Conservation (phyloP, 37 sponge, comb jelly and placozoan species). For the Chondrilla cf. caribensis region DNA sequence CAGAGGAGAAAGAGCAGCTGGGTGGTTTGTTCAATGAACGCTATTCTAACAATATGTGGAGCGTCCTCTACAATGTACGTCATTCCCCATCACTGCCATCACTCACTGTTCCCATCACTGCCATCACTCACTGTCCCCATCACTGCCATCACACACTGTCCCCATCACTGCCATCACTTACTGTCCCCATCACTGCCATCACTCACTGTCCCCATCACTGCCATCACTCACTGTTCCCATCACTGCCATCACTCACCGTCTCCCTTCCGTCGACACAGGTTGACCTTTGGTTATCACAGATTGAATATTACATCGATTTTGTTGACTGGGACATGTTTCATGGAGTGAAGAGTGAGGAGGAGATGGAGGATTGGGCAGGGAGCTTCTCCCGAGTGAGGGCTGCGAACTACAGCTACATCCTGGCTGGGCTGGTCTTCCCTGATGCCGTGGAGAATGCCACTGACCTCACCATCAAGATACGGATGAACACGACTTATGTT, state of each 20-base stretch:
- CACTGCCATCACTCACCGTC: no score
- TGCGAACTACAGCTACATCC: not conserved
- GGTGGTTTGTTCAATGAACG: slow-evolving; percentile 31
- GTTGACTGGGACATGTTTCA: slow-evolving; percentile 75
- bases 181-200: no score
- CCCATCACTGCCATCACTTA: no score
- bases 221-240: no score
- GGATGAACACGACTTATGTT: slow-evolving; percentile 63
- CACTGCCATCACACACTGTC: no score
- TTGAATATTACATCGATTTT: not conserved
- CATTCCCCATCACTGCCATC: no score
- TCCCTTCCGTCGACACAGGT: no score
- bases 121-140: no score
- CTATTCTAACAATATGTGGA: slow-evolving; percentile 53
- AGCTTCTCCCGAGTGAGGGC: not conserved
- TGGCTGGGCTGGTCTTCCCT: slow-evolving; percentile 16
- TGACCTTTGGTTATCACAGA: no score
- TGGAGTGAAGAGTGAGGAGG: slow-evolving; percentile 29
- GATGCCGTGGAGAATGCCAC: not conserved
- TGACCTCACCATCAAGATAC: slow-evolving; percentile 34
- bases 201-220: no score
- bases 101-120: no score
- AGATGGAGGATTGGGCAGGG: not conserved
- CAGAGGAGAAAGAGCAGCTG: not conserved
- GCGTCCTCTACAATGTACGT: not conserved